Evolutionary conservation across 2,113 vertebrate genomes (phyloP), one percentile per base, ranked within the genome.

Genomic region (Morone saxatilis): DNA sequence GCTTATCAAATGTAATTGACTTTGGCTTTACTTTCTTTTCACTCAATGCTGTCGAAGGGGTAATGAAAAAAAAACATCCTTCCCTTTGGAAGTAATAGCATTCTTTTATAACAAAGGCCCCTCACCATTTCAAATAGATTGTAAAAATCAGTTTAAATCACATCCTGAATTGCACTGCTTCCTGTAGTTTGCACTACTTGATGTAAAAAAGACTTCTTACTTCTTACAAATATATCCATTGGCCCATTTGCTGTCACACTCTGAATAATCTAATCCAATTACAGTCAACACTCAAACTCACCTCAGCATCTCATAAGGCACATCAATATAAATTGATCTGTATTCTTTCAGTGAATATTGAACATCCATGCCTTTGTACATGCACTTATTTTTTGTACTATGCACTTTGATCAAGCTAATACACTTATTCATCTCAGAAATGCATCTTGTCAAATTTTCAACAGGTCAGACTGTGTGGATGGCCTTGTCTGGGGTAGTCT

Each of bases 1-100:
- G 97, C 98, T 97, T 98, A 99, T 97, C 98, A 99, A 99, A 99
- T 99, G 98, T 99, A 99, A 99, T 99, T 99, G 96, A 97, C 96
- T 97, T 98, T 96, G 96, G 97, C 97, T 94, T 94, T 96, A 96
- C 97, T 97, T 97, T 96, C 95, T 96, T 97, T 96, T 96, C 96
- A 96, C 96, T 92, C 85, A 45, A 31, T 91, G 86, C 88, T 93
- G 76, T 88, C 80, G 84, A 91, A 89, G 82, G 89, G 72, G 65
- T 78, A 84, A 90, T 85, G 83, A 72, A 70, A 83, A 72, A 56
- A 83, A 51, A 76, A 45, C n/a, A 36, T 85, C 71, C 69, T 86
- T 84, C 85, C 88, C 68, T 83, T 84, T 80, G 84, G 78, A 81
- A 92, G 73, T 75, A 82, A 81, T 41, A 67, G 54, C 38, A 62